Percentiles rank a stretch among this genome's conserved stretches.
Evolutionary conservation across 2,797 vertebrate species (phyloP).

Genomic region (Mus minutoides): DNA sequence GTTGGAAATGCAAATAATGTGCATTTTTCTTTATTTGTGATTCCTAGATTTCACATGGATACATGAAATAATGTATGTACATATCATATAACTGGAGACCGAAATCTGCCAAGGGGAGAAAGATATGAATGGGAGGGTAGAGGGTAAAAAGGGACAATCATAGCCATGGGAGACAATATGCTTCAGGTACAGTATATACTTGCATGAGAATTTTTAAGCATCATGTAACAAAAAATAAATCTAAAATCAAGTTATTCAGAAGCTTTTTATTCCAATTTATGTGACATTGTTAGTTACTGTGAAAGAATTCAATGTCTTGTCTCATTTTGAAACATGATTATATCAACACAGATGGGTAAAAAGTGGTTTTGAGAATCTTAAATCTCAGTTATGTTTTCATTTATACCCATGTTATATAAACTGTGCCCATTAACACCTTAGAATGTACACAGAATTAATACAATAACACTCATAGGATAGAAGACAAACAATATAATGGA

Average conservation of each 20-base stretch:
- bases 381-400: neutral
- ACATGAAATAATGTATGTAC: neutral
- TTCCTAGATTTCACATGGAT: neutral
- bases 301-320: neutral
- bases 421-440: neutral
- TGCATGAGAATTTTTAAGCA: conserved; percentile 6
- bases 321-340: neutral
- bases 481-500: neutral
- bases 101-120: neutral
- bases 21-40: neutral
- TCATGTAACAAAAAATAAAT: neutral
- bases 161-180: neutral
- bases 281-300: neutral
- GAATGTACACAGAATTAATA: neutral
- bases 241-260: neutral
- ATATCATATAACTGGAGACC: neutral
- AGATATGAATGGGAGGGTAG: neutral
- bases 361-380: neutral
- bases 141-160: neutral
- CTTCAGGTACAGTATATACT: neutral
- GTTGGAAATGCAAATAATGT: neutral
- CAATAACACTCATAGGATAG: neutral
- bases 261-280: neutral
- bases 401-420: neutral
- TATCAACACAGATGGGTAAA: neutral